phyloP scores from a whole-genome alignment of 2,888 invertebrate species.

The Thera obeliscata region DNA sequence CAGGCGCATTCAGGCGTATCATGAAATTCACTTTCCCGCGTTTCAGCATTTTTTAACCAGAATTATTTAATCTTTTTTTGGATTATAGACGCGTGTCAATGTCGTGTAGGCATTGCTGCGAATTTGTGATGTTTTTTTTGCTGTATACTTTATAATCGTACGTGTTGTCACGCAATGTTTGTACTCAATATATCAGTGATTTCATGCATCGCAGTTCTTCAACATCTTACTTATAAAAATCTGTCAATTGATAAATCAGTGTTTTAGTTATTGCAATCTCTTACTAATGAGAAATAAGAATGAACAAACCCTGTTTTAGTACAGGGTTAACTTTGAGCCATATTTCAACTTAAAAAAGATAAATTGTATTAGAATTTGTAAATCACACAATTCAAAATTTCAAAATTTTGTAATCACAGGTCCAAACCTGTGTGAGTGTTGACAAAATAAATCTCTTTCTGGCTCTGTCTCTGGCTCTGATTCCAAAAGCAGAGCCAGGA shows the following conservation, averaged over 20 bases:
- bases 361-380: too few relatives aligned
- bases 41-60: conserved; percentile 36
- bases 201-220: conserved; percentile 18
- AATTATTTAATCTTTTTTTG: conserved; percentile 43
- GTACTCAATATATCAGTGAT: conserved; percentile 32
- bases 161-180: conserved; percentile 45
- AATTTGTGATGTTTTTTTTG: conserved; percentile 37
- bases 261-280: too few relatives aligned
- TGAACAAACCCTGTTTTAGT: too few relatives aligned
- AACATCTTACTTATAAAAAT: not conserved
- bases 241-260: not conserved
- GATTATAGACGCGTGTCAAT: conserved; percentile 40
- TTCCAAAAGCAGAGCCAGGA: too few relatives aligned
- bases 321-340: too few relatives aligned
- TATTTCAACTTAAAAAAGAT: too few relatives aligned
- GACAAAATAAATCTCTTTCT: too few relatives aligned
- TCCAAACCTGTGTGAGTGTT: too few relatives aligned
- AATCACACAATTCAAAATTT: too few relatives aligned
- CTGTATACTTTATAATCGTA: conserved; percentile 15
- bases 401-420: too few relatives aligned
- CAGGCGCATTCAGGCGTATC: conserved; percentile 42
- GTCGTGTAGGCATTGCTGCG: conserved; percentile 40
- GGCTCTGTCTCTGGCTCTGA: too few relatives aligned
- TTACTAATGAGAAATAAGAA: too few relatives aligned
- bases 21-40: conserved; percentile 45